Conservation (phyloP, 1,140 invertebrate species). For the Drosophila bifasciata region DNA sequence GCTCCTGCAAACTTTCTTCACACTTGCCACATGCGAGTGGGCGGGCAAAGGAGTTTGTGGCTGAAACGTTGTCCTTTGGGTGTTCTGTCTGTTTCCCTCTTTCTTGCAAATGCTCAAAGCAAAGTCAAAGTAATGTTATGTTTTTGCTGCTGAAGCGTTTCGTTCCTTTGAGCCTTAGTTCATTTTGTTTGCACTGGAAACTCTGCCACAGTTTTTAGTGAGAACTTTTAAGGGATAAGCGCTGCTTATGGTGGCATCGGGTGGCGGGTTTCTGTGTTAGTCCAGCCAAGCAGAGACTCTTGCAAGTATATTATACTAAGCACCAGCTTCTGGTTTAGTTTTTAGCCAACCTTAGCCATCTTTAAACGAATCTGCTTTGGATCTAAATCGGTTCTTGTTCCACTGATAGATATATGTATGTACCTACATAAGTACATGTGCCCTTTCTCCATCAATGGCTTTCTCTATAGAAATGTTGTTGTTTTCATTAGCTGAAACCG, state of each 20-base stretch:
- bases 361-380: too few species aligned
- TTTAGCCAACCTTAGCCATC: too few species aligned
- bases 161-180: conserved; percentile 31
- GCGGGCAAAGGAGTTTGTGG: conserved; percentile 3
- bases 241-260: background rate
- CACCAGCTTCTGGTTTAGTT: too few species aligned
- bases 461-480: background rate
- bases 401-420: too few species aligned
- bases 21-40: background rate
- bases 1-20: background rate
- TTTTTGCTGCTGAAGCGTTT: background rate
- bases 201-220: conserved; percentile 25
- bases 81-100: conserved; percentile 6
- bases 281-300: conserved; percentile 1
- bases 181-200: conserved; percentile 58
- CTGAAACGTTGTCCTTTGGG: conserved; percentile 22
- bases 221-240: background rate
- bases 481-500: conserved; percentile 50
- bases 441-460: too few species aligned
- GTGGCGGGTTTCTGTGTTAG: conserved; percentile 15
- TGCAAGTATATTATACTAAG: background rate
- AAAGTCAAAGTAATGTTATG: conserved; percentile 15
- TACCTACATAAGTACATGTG: too few species aligned
- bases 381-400: too few species aligned
- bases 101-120: conserved; percentile 51